phyloP scores from a whole-genome alignment of 2,797 vertebrate genomes.

The Catharus ustulatus region DNA sequence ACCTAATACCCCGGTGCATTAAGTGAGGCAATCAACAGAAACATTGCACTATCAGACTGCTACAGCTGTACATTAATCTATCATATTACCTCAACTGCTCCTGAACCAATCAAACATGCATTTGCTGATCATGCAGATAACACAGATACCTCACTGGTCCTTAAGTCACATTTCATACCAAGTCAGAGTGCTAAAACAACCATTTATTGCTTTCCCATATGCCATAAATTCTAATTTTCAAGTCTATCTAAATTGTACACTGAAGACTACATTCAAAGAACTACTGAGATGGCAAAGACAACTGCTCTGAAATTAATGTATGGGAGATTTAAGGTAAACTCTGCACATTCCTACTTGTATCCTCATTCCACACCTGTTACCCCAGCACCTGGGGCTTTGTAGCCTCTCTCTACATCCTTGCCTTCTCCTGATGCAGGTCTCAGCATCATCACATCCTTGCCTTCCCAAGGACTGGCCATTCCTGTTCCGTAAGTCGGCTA shows the following conservation, averaged over 20 bases:
- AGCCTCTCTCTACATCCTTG: not conserved
- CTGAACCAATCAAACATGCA: constrained; percentile 52
- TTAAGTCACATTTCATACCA: constrained; percentile 3
- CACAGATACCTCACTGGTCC: not conserved
- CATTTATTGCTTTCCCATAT: not conserved
- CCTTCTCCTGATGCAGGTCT: not conserved
- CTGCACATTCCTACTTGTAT: not conserved
- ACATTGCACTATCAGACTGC: constrained; percentile 75
- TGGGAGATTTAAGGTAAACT: not conserved
- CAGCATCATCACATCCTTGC: not conserved
- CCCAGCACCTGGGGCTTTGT: accelerated
- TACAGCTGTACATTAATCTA: constrained; percentile 74
- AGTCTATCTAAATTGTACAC: not conserved
- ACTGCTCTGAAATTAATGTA: not conserved
- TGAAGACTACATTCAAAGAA: not conserved
- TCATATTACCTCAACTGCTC: constrained; percentile 58
- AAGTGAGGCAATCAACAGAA: constrained; percentile 80
- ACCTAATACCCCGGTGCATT: constrained; percentile 63
- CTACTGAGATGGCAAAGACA: not conserved
- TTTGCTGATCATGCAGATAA: constrained; percentile 63
- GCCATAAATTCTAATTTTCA: constrained; percentile 21
- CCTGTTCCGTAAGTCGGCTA: not conserved
- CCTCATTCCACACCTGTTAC: not conserved
- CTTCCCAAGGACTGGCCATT: accelerated
- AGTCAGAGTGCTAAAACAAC: constrained; percentile 3